phyloP scores from a whole-genome alignment of 2,797 vertebrate genomes.

The Balearica regulorum region DNA sequence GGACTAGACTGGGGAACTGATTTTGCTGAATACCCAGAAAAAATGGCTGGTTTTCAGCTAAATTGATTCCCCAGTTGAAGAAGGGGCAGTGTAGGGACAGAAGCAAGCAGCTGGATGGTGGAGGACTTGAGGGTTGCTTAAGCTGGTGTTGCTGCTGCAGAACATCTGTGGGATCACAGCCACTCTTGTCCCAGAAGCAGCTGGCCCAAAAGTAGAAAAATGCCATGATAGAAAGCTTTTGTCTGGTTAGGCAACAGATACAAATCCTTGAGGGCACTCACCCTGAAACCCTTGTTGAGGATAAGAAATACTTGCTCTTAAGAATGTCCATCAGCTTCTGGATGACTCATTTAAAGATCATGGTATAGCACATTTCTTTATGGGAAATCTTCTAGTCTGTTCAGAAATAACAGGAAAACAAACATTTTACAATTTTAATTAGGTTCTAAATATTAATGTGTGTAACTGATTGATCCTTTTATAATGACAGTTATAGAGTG shows the following conservation, averaged over 20 bases:
- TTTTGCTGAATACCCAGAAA: not conserved
- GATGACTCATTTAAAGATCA: conserved; percentile 22
- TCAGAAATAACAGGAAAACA: conserved; percentile 25
- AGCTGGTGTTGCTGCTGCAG: not conserved
- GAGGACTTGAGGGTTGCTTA: not conserved
- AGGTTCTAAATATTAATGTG: conserved; percentile 11
- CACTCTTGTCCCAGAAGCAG: not conserved
- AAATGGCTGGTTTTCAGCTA: not conserved
- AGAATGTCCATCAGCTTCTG: not conserved
- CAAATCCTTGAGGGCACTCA: not conserved
- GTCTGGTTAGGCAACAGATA: not conserved
- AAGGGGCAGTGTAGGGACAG: not conserved
- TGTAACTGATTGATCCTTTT: conserved; percentile 18
- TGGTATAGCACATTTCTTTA: not conserved
- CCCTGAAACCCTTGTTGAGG: not conserved
- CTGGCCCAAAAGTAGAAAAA: not conserved
- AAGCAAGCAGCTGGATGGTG: not conserved
- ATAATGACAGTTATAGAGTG: conserved; percentile 22
- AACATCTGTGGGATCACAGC: not conserved
- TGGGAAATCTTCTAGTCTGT: conserved; percentile 28
- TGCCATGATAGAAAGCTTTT: not conserved
- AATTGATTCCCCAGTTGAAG: not conserved
- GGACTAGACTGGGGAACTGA: not conserved
- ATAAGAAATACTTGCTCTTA: not conserved
- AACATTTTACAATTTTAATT: conserved; percentile 31